Conservation (phyloP, 2,113 vertebrate genomes). For the Colistium nudipinnis region DNA sequence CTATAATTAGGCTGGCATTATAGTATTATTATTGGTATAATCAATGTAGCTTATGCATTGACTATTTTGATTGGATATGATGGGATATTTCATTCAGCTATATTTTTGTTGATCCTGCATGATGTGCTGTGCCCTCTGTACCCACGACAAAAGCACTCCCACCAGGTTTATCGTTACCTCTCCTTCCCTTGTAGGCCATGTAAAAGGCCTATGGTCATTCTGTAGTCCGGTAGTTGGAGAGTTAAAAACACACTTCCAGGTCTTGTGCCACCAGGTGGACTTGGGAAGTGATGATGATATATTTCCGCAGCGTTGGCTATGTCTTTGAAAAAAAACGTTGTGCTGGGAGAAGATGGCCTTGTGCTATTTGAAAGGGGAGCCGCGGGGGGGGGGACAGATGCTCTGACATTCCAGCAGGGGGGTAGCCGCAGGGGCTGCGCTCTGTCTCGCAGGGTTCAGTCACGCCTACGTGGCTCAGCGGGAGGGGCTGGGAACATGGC, state of each 20-base stretch:
- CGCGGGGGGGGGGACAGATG: conserved; percentile 64
- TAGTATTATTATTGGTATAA: too few species aligned
- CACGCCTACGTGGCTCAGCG: conserved; percentile 56
- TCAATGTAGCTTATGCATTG: too few species aligned
- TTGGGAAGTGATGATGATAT: conserved; percentile 60
- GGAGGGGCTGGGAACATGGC: conserved; percentile 45
- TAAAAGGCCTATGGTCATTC: too few species aligned
- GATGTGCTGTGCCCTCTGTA: too few species aligned
- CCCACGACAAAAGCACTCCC: too few species aligned
- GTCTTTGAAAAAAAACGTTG: conserved; percentile 69
- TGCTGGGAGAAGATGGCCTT: conserved; percentile 64
- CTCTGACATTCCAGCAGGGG: conserved; percentile 71
- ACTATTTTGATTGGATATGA: too few species aligned
- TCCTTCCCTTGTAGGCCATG: too few species aligned
- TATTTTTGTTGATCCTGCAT: too few species aligned
- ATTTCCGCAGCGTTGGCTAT: conserved; percentile 59
- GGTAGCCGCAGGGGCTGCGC: conserved; percentile 60
- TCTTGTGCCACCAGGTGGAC: conserved; percentile 65
- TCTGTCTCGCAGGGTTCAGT: conserved; percentile 54
- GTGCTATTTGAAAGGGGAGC: conserved; percentile 65
- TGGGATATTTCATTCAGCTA: too few species aligned
- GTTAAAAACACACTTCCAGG: conserved; percentile 61
- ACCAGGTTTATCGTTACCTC: too few species aligned
- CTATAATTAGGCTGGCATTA: too few species aligned
- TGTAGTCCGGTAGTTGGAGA: too few species aligned